These are phyloP conservation scores for Porites australiensis DNA, from an alignment of 64 coral and sea anemone species.

Conservation along the genomic window DNA sequence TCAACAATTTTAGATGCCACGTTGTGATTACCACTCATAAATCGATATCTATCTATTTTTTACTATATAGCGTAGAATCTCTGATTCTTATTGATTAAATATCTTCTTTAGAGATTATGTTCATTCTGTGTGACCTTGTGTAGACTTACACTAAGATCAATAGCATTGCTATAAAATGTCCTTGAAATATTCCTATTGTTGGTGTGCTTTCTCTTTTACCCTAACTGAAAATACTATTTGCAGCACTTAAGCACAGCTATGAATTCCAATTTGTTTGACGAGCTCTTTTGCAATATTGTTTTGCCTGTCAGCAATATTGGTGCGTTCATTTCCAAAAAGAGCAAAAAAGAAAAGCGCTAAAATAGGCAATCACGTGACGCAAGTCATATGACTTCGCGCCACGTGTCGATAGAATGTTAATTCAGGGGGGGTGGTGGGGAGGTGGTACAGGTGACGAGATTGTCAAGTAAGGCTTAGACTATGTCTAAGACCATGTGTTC, in stretches of 20 bases:
- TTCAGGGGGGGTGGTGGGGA: background rate
- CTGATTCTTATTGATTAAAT: background rate
- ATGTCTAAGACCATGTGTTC: background rate
- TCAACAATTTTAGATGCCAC: background rate
- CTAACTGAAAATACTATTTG: background rate
- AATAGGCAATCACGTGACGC: background rate
- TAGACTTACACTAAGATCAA: background rate
- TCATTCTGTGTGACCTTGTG: too few relatives aligned
- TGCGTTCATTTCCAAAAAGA: background rate
- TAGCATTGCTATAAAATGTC: background rate
- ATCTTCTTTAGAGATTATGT: too few relatives aligned
- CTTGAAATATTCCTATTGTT: background rate
- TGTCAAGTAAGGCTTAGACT: background rate
- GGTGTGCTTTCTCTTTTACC: background rate
- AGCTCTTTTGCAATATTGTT: background rate
- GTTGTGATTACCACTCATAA: background rate
- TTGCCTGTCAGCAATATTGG: slow-evolving; percentile 11
- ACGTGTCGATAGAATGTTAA: slow-evolving; percentile 17
- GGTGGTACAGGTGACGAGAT: slow-evolving; percentile 20
- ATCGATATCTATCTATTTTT: background rate
- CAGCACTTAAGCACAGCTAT: background rate
- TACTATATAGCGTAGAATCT: background rate
- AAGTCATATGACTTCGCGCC: slow-evolving; percentile 17
- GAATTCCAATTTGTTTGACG: slow-evolving; percentile 44
- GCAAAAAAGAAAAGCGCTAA: background rate